Evolutionary conservation across 2,888 invertebrate genomes (phyloP), one percentile per base, ranked within the genome.

Genomic region (Mechanitis messenoides): DNA sequence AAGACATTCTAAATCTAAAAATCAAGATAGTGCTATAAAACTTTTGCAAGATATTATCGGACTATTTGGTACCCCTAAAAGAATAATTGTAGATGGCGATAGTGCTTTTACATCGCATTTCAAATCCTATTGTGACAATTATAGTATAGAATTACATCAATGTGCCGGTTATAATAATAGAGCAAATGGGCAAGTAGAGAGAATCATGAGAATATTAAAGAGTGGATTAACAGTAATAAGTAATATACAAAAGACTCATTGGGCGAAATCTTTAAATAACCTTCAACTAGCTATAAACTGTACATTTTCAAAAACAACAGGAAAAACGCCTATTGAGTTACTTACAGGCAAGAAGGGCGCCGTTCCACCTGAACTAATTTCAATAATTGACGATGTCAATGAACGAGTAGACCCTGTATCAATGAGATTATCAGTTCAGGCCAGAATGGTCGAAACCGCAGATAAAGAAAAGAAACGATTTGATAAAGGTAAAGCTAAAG

Each of bases 171-270:
- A 66, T 46, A 56, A 63, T 31, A 69, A 66, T 60, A 60, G 69
- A 63, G 68, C 68, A 1, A 69, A 70, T 56, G 69, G 71, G 2
- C 70, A 71, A 54, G 68, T 65, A 1, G 69, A 69, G 46, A 31
- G 67, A n/a, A 11, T 65, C 3, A 63, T 71, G 62, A 59, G 58
- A 0, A 69, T 68, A 1, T 53, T 70, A n/a, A n/a, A n/a, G n/a
- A n/a, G n/a, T n/a, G n/a, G n/a, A n/a, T n/a, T n/a, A n/a, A n/a
- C n/a, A n/a, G 6, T 68, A n/a, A 62, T 56, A 33, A 65, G 66
- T 56, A 65, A 70, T 53, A 62, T 62, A 3, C 31, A 58, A 1
- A 57, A 55, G 11, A 68, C 64, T 55, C 55, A 60, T 31, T 70
- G 69, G 69, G 68, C 65, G 54, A 53, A 60, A 53, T 65, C 63